Base-by-base conservation (phyloP, 2,797 vertebrate species). In the Crax fasciolata region DNA sequence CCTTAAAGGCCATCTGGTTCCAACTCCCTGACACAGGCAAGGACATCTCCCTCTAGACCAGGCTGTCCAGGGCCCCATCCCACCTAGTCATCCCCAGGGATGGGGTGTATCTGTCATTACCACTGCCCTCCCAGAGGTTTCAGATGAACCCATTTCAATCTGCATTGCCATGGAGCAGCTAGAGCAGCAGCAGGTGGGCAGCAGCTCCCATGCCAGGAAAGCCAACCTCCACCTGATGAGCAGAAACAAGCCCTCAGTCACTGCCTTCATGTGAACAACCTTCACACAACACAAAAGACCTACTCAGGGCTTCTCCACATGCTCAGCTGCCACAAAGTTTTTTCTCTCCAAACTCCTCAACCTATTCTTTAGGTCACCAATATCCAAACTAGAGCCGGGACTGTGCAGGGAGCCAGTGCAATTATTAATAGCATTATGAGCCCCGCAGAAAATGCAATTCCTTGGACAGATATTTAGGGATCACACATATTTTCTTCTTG, bases 401-500 rank as follows among this genome's bases (percentile, higher is more conserved):
- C 39, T 55, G 39, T 25, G 32, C 0, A 0, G 70, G 70, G 52
- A 48, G 55, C 1, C 8, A 93, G 48, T 1, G 0, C 3, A 49
- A 35, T 87, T 90, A 94, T 91, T 93, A 95, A 94, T 61, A 68
- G 63, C 5, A 12, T 82, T 84, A 70, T 6, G 67, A 93, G 32
- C 44, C 74, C 70, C 9, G 0, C 52, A 65, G 57, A 91, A 35
- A 94, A 89, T 74, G 44, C 70, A 93, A 93, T 79, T 93, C 83
- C 80, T 86, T 90, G 71, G 91, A 88, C 67, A 89, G 51, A 27
- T 67, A 90, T 62, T 89, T 39, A 49, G 32, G 35, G 85, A 84
- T 95, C 88, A 91, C 76, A 89, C 6, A 0, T 75, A 93, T 89
- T 93, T 96, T 82, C 96, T 91, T 93, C 24, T 10, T 67, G 80